These are phyloP conservation scores for Melitaea cinxia DNA, from an alignment of 1,140 invertebrate species.

Conservation along the genomic window DNA sequence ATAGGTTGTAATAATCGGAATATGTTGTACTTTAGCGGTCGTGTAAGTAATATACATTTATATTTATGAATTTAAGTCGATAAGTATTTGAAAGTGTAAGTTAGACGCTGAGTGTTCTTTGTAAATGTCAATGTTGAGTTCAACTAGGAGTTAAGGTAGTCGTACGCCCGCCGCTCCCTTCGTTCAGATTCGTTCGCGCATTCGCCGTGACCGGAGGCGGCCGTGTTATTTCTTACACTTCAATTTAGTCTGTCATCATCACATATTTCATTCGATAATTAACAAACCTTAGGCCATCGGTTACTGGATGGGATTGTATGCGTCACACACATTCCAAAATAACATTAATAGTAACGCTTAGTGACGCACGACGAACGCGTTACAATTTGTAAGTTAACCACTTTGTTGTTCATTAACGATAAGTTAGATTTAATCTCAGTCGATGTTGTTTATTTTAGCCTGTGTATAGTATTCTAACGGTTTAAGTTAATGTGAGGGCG, in stretches of 20 bases:
- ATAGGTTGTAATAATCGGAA: conserved; percentile 69
- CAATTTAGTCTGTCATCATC: conserved; percentile 34
- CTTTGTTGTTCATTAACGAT: conserved; percentile 81
- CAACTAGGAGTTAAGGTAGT: conserved; percentile 54
- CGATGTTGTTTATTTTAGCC: conserved; percentile 79
- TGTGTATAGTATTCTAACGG: conserved; percentile 78
- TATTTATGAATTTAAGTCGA: conserved; percentile 72
- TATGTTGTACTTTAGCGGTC: conserved; percentile 68
- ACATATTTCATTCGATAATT: conserved; percentile 30
- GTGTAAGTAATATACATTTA: conserved; percentile 68
- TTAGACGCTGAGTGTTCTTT: conserved; percentile 68
- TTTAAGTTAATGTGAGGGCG: conserved; percentile 74
- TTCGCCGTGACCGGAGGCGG: conserved; percentile 30
- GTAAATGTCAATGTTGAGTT: conserved; percentile 56
- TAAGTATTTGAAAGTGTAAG: conserved; percentile 70
- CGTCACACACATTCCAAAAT: conserved; percentile 79
- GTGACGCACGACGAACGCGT: conserved; percentile 62
- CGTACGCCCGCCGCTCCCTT: conserved; percentile 32
- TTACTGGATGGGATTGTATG: conserved; percentile 45
- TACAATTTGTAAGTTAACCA: conserved; percentile 77
- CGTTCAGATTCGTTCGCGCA: conserved; percentile 60
- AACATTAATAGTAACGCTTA: conserved; percentile 65
- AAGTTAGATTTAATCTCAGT: conserved; percentile 79
- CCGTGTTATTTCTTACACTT: conserved; percentile 4
- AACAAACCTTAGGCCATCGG: conserved; percentile 35